Percentiles rank a stretch among this genome's conserved stretches.
Evolutionary conservation across 2,797 vertebrate genomes (phyloP).

Genomic region (Paratrypauchen microcephalus): DNA sequence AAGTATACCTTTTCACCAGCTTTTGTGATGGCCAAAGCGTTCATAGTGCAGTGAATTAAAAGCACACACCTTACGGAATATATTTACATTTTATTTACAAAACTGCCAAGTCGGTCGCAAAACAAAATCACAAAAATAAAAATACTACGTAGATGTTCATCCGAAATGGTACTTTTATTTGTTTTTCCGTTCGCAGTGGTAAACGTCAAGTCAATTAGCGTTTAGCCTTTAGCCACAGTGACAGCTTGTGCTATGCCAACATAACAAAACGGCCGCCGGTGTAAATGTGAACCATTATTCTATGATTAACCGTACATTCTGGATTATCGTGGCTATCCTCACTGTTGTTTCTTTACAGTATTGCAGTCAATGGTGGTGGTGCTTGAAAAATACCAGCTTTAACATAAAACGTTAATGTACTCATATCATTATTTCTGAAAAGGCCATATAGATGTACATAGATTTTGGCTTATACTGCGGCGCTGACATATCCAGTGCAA

Average conservation of each 20-base stretch:
- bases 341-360: slow-evolving; percentile 44
- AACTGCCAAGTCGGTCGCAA: slow-evolving; percentile 17
- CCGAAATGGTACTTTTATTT: slow-evolving; percentile 33
- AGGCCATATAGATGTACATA: slow-evolving; percentile 57
- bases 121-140: slow-evolving; percentile 25
- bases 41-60: slow-evolving; percentile 19
- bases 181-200: slow-evolving; percentile 13
- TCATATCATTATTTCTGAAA: slow-evolving; percentile 37
- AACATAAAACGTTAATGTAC: slow-evolving; percentile 36
- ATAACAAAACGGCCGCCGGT: slow-evolving; percentile 37
- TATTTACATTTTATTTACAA: slow-evolving; percentile 4
- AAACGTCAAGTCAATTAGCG: slow-evolving; percentile 28
- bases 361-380: slow-evolving; percentile 49
- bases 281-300: slow-evolving; percentile 22
- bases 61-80: slow-evolving; percentile 15
- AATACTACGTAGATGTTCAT: slow-evolving; percentile 22
- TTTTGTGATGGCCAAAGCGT: slow-evolving; percentile 46
- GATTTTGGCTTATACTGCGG: slow-evolving; percentile 22
- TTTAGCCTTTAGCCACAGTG: slow-evolving; percentile 48
- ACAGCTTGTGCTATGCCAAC: slow-evolving; percentile 43
- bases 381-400: slow-evolving; percentile 59
- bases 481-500: slow-evolving; percentile 59
- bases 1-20: slow-evolving; percentile 35
- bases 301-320: slow-evolving; percentile 17
- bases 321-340: neutral